A percentile compares a stretch with the other conserved stretches of the same genome.
These are phyloP conservation scores for Notolepis coatsorum DNA, from an alignment of 2,797 vertebrate genomes.

Conservation along the genomic window DNA sequence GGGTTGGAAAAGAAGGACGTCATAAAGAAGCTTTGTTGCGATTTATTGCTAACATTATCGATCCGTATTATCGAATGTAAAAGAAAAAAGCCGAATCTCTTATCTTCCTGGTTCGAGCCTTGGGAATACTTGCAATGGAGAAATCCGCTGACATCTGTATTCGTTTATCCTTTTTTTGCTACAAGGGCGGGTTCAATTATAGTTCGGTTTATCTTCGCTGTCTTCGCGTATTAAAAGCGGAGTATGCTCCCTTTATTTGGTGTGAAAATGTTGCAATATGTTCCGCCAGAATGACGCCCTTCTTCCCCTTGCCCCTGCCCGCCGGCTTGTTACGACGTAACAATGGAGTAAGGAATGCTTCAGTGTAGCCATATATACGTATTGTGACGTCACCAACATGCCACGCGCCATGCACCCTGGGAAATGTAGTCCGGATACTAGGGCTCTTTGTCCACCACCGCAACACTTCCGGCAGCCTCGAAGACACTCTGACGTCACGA, in stretches of 20 bases:
- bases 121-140: conserved; percentile 50
- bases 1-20: conserved; percentile 59
- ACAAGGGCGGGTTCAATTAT: conserved; percentile 68
- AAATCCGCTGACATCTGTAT: conserved; percentile 75
- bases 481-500: too few relatives aligned
- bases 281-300: conserved; percentile 61
- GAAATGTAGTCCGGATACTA: conserved; percentile 67
- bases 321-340: conserved; percentile 82
- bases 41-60: conserved; percentile 44
- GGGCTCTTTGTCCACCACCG: conserved; percentile 64
- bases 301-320: conserved; percentile 66
- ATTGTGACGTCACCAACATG: conserved; percentile 75
- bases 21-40: conserved; percentile 37
- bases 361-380: conserved; percentile 78
- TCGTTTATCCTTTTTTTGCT: conserved; percentile 61
- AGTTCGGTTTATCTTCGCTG: conserved; percentile 38
- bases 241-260: conserved; percentile 10
- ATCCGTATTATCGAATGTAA: conserved; percentile 26
- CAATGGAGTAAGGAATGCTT: conserved; percentile 82
- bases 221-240: conserved; percentile 48
- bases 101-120: conserved; percentile 55
- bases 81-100: conserved; percentile 39
- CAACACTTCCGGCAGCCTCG: too few relatives aligned
- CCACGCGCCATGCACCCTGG: conserved; percentile 59
- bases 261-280: conserved; percentile 43